Evolutionary conservation across 2,888 invertebrate genomes (phyloP), one percentile per base, ranked within the genome.

Genomic region (Protonemura montana): DNA sequence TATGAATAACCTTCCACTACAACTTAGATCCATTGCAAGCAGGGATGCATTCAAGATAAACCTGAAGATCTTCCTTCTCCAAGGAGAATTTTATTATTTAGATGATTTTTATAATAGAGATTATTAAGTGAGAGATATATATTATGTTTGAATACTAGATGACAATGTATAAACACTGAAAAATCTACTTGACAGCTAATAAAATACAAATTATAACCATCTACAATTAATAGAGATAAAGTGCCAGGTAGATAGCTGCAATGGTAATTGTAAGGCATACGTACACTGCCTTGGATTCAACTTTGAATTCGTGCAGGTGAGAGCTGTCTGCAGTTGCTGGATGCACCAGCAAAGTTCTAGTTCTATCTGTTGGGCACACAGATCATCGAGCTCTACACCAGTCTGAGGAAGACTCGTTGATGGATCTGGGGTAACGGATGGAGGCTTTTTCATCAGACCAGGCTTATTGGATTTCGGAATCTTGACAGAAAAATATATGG

Each of bases 331-430:
- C 86, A 96, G 90, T 88, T 96, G 95, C 89, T 96, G 95, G 89
- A 96, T 94, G 90, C 96, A 96, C 96, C 96, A 96, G 89, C 94
- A 95, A 6, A 96, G 91, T 91, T 96, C 96, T n/a, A 95, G 89
- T 90, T 96, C 95, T 89, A 96, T 95, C 90, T 95, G 94, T 90
- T 94, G 86, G 26, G 78, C 59, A 30, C 27, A 28, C n/a, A 30
- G 6, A 29, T 28, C 29, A 81, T 81, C 81, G 7, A 28, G 21
- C 13, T 2, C 29, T 0, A 81, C 28, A 5, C 28, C 81, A 0
- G 81, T 29, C 30, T 81, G 81, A 27, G 81, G 13, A 5, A 7
- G 28, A 21, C 59, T 59, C 21, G 59, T 59, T 59, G 59, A 59
- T 59, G 59, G 3, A 59, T 59, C 59, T 2, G 59, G 13, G 2